Base-by-base conservation (phyloP, 2,113 vertebrate genomes). In the Gasterosteus aculeatus region DNA sequence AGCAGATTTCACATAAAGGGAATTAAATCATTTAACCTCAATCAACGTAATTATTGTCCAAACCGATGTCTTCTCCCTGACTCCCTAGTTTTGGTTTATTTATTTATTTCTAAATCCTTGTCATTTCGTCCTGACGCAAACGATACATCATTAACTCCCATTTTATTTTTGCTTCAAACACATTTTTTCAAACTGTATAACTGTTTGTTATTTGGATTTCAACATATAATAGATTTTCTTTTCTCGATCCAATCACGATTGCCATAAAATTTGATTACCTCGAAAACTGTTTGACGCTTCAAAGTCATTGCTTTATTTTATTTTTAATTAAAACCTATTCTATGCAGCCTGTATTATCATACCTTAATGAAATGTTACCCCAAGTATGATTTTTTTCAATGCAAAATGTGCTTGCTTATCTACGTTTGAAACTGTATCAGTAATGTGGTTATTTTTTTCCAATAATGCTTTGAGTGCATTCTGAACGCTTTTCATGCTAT, bases 341-440 rank as follows among this genome's bases (percentile, higher is more conserved):
- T 95, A 90, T 94, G 91, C 93, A 92, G 77, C 78, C 78, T 86
- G 75, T 75, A 79, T 29, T 76, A 84, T 90, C 82, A 78, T 66
- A 70, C 58, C 59, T 39, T 84, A 67, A 83, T 83, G 16, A 79
- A 60, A 75, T 68, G 70, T 85, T 81, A 72, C 69, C 65, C 63
- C 22, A 44, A 63, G 10, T 74, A 18, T 80, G 10, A 46, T 72
- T 73, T 54, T 66, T 64, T 53, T 68, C 56, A 22, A 62, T 87
- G 73, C 72, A 84, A 81, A 85, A 31, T 68, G 41, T 72, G 53
- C 73, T 87, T 82, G 78, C 76, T 77, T 22, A 82, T 76, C 38
- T 75, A 75, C 58, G 16, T 85, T 73, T 68, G 51, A 83, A 69
- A 44, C 77, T 78, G 61, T 62, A 79, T 80, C 42, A 67, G 60